phyloP scores from a whole-genome alignment of 2,797 vertebrate genomes.

The Botia almorhae region DNA sequence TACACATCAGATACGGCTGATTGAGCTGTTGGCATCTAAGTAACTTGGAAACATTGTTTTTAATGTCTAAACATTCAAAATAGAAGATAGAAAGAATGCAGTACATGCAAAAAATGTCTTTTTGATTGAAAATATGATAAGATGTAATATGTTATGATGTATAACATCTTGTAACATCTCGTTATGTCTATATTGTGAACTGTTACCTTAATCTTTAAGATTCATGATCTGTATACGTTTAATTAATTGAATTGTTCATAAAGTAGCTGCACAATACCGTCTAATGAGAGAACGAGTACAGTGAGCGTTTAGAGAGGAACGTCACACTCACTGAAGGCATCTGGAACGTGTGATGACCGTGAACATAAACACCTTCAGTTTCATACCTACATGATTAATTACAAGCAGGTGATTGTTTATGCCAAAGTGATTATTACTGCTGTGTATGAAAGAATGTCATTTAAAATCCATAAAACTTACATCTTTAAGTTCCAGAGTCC shows the following conservation, averaged over 20 bases:
- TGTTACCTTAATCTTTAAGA: no score
- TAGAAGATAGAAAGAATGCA: not conserved
- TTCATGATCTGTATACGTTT: no score
- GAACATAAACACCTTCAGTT: not conserved
- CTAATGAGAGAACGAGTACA: not conserved
- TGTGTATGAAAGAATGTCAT: not conserved
- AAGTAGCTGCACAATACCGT: not conserved
- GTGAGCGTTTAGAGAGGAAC: not conserved
- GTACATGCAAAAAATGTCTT: no score
- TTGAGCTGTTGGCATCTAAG: no score
- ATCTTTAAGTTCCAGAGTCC: not conserved
- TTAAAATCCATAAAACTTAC: not conserved
- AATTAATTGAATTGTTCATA: no score
- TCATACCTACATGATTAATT: not conserved
- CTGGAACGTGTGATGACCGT: not conserved
- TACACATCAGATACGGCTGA: no score
- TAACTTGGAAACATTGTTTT: no score
- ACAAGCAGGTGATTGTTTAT: not conserved
- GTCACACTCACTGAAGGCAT: not conserved
- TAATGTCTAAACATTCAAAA: no score
- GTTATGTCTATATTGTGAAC: no score
- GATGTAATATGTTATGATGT: no score
- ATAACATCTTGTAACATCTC: no score
- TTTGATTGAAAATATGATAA: no score
- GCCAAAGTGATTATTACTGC: not conserved